Base-by-base conservation (phyloP, 2,113 vertebrate species). In the Phylloscopus whistleri region DNA sequence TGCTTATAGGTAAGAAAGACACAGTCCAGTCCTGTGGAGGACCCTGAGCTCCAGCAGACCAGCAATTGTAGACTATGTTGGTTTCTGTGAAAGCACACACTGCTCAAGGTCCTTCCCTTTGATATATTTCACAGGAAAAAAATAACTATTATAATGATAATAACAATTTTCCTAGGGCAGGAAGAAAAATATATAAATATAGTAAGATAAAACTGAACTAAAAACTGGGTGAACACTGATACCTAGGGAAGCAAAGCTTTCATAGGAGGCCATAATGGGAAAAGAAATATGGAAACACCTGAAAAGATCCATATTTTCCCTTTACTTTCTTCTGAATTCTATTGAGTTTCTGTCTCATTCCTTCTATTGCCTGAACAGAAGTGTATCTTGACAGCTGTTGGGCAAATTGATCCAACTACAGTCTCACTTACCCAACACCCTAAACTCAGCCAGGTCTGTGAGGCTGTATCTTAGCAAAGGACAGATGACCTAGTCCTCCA, bases 401-500 rank as follows among this genome's bases (percentile, higher is more conserved):
- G 27, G 48, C 56, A 62, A 10, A 5, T 46, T 62, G 55, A 77
- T 84, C 18, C 9, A 58, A 21, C 7, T 58, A 20, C 7, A 69
- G 3, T n/a, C 4, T 75, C 24, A 52, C 9, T 14, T 20, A 75
- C 7, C 2, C 20, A 74, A 33, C 0, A 2, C 10, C 27, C 7
- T 77, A 35, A 62, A 16, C 39, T 73, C 41, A 69, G 7, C 13
- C 16, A 41, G 7, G 17, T 55, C 46, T 62, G 19, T 68, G 26
- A 56, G 44, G 3, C 15, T 91, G 9, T 60, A n/a, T 44, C 39
- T 79, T 64, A 68, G 44, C 1, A 5, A 80, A 83, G 44, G 22
- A 81, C 26, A 80, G 64, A 35, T 35, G 20, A 78, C 19, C 30
- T 58, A 58, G 13, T 46, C 15, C 73, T 87, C 56, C 16, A 60